Base-by-base conservation (phyloP, 2,888 invertebrate species). In the Sicus ferrugineus region DNA sequence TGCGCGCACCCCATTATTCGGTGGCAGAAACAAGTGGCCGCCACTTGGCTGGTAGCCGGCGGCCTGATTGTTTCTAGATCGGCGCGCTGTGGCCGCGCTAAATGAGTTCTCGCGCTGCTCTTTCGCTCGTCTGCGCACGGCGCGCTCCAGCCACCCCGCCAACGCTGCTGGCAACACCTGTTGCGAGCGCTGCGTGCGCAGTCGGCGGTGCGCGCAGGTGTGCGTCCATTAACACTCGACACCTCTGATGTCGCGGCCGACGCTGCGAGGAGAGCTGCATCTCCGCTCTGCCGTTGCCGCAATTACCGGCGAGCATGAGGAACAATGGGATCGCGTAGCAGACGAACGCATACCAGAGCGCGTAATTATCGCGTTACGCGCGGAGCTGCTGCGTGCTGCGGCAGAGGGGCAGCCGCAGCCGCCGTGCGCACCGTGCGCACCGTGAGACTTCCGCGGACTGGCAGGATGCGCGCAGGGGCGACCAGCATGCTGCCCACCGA, bases 141-240 rank as follows among this genome's bases (percentile, higher is more conserved):
- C 42, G 42, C 3, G n/a, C 4, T 42, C 42, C 11, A 34, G 34
- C 14, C 7, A 14, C 14, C 21, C 19, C 50, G 19, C n/a, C 50
- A n/a, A n/a, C 50, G n/a, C n/a, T n/a, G n/a, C n/a, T n/a, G n/a
- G n/a, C n/a, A n/a, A n/a, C 23, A 6, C 50, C 23, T 3, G 19
- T 50, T 11, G 50, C 14, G 54, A n/a, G 26, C 66, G n/a, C 26
- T 42, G 38, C 56, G 56, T 66, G 66, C 67, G 30, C 59, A 67
- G 48, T 67, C 59, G 48, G 46, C 67, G 31, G 59, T 67, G 69
- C 71, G 75, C 75, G 76, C 76, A 76, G 76, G 76, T 76, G 75
- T 75, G 74, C 75, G 71, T 75, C 75, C 72, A 76, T 76, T 75
- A 75, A 70, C 72, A 70, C 62, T 73, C 72, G 69, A 70, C 73